Evolutionary conservation across 2,113 vertebrate genomes (phyloP).

Genomic region (Ptilorrhoa leucosticta): DNA sequence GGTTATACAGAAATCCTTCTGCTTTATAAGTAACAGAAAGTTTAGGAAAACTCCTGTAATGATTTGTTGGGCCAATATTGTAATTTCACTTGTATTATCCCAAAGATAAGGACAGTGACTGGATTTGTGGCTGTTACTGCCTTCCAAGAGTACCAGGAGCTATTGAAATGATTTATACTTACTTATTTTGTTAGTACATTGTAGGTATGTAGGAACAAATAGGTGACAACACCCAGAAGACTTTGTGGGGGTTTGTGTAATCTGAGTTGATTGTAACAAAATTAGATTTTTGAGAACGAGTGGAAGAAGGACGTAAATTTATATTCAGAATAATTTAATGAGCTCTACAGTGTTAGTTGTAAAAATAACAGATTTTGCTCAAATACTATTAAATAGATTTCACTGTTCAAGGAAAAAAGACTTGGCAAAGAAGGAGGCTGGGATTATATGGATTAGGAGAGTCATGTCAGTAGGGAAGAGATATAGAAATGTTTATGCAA

Average conservation of each 20-base stretch:
- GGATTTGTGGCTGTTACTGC: not conserved
- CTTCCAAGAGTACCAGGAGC: not conserved
- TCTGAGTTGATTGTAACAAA: not conserved
- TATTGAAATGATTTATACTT: not conserved
- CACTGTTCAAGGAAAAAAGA: not conserved
- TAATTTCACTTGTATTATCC: not conserved
- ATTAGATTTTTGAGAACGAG: not conserved
- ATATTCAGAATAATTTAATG: constrained; percentile 11
- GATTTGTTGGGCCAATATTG: not conserved
- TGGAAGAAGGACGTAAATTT: not conserved
- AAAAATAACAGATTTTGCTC: constrained; percentile 4
- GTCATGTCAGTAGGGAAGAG: not conserved
- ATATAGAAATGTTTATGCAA: not conserved
- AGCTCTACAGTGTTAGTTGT: not conserved
- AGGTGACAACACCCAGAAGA: constrained; percentile 6
- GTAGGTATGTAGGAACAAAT: not conserved
- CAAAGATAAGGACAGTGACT: not conserved
- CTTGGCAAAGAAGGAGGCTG: not conserved
- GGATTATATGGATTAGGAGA: not conserved
- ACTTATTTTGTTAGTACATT: not conserved
- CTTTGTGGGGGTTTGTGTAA: not conserved
- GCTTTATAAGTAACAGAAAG: not conserved
- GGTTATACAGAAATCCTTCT: not conserved
- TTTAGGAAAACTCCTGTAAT: not conserved
- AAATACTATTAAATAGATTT: not conserved